phyloP scores from a whole-genome alignment of 2,888 invertebrate species.

The Oscheius sp. region DNA sequence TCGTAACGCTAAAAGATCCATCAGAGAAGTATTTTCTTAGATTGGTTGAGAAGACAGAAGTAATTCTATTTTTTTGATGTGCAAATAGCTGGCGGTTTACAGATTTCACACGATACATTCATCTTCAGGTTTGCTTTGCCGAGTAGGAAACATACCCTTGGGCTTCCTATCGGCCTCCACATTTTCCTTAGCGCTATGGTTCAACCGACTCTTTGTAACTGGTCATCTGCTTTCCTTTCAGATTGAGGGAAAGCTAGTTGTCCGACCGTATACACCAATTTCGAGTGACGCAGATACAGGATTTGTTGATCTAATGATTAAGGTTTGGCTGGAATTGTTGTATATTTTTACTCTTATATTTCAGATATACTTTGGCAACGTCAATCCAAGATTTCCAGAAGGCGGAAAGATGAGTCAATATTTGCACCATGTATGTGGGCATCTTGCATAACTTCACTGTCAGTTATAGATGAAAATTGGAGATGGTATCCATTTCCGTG shows the following conservation, averaged over 20 bases:
- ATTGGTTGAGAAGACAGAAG: not conserved
- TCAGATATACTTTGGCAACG: conserved; percentile 93
- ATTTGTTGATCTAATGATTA: conserved; percentile 89
- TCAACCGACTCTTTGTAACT: too few relatives aligned
- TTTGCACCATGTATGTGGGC: conserved; percentile 75
- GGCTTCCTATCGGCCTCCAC: conserved; percentile 89
- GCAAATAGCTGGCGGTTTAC: not conserved
- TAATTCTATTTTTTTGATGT: too few relatives aligned
- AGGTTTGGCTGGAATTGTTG: conserved; percentile 77
- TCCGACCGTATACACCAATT: conserved; percentile 96
- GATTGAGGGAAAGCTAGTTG: conserved; percentile 87
- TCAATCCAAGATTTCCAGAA: conserved; percentile 95
- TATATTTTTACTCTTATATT: not conserved
- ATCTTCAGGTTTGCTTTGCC: conserved; percentile 91
- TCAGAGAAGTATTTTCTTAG: not conserved
- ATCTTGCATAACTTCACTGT: too few relatives aligned
- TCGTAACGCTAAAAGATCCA: not conserved
- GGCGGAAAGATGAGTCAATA: conserved; percentile 94
- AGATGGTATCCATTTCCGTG: conserved; percentile 89
- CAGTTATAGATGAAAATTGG: conserved; percentile 86
- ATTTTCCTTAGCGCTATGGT: conserved; percentile 87
- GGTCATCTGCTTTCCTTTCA: too few relatives aligned
- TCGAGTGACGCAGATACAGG: conserved; percentile 94
- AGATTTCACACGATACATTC: conserved; percentile 92
- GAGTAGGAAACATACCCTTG: conserved; percentile 87